A percentile compares a stretch with the other conserved stretches of the same genome.
These are phyloP conservation scores for Drosophila prolongata DNA, from an alignment of 2,888 invertebrate genomes.

Conservation along the genomic window DNA sequence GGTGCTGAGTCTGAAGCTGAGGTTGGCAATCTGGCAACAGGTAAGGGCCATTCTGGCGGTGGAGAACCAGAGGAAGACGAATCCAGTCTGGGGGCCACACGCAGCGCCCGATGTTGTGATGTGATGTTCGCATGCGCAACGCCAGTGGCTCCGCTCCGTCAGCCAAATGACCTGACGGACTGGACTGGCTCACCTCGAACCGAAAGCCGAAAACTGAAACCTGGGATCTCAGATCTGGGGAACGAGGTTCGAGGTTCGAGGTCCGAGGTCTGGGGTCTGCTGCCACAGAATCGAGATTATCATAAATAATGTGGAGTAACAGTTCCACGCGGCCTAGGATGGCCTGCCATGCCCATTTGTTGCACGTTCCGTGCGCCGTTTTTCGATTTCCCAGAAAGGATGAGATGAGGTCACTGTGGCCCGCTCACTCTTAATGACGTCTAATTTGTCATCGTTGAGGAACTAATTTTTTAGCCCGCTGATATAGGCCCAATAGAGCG, in stretches of 20 bases:
- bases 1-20: too few species aligned
- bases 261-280: conserved; percentile 22
- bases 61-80: conserved; percentile 42
- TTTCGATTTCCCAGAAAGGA: conserved; percentile 73
- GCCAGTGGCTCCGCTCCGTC: conserved; percentile 39
- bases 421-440: conserved; percentile 79
- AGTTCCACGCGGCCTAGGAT: conserved; percentile 75
- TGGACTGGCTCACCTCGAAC: conserved; percentile 35
- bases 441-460: conserved; percentile 83
- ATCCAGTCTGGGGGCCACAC: conserved; percentile 71
- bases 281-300: conserved; percentile 79
- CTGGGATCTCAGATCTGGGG: conserved; percentile 14
- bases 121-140: conserved; percentile 61
- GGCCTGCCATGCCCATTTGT: conserved; percentile 54
- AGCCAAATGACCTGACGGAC: conserved; percentile 21
- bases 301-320: conserved; percentile 83
- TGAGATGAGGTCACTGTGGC: conserved; percentile 61
- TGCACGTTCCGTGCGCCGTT: conserved; percentile 59
- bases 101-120: conserved; percentile 61
- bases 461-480: conserved; percentile 82
- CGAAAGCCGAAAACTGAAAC: background rate
- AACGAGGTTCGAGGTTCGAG: too few species aligned
- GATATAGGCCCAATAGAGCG: conserved; percentile 79
- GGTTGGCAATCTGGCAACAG: conserved; percentile 14
- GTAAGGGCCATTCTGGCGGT: conserved; percentile 25